Base-by-base conservation (phyloP, 2,113 vertebrate species). In the Siphamia tubifer region DNA sequence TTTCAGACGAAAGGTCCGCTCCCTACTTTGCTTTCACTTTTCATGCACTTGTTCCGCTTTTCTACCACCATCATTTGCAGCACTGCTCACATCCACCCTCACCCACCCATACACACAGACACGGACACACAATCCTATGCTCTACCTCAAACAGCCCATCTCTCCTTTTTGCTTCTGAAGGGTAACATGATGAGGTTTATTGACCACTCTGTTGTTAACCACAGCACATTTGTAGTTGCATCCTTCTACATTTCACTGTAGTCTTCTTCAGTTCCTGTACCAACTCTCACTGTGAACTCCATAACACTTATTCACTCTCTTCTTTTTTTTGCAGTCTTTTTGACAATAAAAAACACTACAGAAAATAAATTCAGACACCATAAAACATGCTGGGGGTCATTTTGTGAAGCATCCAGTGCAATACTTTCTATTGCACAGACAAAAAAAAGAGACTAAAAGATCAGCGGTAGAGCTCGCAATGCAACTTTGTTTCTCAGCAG, bases 101-200 rank as follows among this genome's bases (percentile, higher is more conserved):
- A 15, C 25, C 25, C 44, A 32, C n/a, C n/a, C 42, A 32, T 38
- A 31, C 44, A 70, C 21, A 49, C 35, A 40, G 30, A 52, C 60
- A 57, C 55, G 39, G 15, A 23, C 11, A 17, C 48, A 54, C 3
- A 70, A 32, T 30, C 40, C 10, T 27, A 32, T 57, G 28, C 56
- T 68, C 77, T n/a, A 60, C 53, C 52, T 74, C 52, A 48, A 64
- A 43, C 69, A 73, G 57, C 67, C 39, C 73, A 24, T 79, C 69
- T 82, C 73, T 47, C 19, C 63, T 79, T 86, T 89, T 76, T 83
- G 84, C 82, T 61, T 87, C 80, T 85, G 83, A 83, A 82, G 83
- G 81, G 85, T 83, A 87, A 87, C 79, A 85, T 53, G 79, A 88
- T 85, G 81, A 88, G 75, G 54, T 75, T 73, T 74, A 87, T 88